Base-by-base conservation (phyloP, 2,113 vertebrate species). In the Sigmodon hispidus region DNA sequence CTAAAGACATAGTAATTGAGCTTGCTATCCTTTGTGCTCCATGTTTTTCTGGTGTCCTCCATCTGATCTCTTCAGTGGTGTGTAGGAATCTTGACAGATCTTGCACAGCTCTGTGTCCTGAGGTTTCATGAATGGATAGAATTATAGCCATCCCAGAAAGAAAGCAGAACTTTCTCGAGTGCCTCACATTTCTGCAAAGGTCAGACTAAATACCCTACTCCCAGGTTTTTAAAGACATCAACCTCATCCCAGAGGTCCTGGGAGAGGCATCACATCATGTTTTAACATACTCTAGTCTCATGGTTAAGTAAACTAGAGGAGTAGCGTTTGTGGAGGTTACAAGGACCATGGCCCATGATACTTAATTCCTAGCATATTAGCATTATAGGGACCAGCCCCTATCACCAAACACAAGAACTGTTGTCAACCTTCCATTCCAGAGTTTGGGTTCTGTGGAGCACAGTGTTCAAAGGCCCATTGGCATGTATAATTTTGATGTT, bases 41-140 rank as follows among this genome's bases (percentile, higher is more conserved):
- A 67, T 61, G 29, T 22, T 43, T 90, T 75, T 70, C n/a, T 70
- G 4, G 16, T 84, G 80, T 70, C 52, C 52, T 90, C 31, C 26
- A 22, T 24, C 2, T 52, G 40, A 43, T 70, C n/a, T 84, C 63
- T 73, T 90, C n/a, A 40, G 72, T 80, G 80, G 40, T 17, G 16
- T 61, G 13, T n/a, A 70, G 67, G 65, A 77, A 86, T 3, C 67
- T 94, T 90, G 36, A 16, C 31, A 88, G 48, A 57, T 3, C 6
- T 87, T 67, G 26, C 11, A 34, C 3, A 45, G 31, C 1, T 29
- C 1, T 61, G 52, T 11, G 50, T 79, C 2, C 45, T 55, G 87
- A 94, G 70, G 19, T 45, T 93, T 80, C 45, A 80, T 70, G 76
- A 85, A 16, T 50, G 76, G 88, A 16, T 50, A 96, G 59, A 65